phyloP scores from a whole-genome alignment of 2,113 vertebrate genomes.

The Brevimyrus niger region DNA sequence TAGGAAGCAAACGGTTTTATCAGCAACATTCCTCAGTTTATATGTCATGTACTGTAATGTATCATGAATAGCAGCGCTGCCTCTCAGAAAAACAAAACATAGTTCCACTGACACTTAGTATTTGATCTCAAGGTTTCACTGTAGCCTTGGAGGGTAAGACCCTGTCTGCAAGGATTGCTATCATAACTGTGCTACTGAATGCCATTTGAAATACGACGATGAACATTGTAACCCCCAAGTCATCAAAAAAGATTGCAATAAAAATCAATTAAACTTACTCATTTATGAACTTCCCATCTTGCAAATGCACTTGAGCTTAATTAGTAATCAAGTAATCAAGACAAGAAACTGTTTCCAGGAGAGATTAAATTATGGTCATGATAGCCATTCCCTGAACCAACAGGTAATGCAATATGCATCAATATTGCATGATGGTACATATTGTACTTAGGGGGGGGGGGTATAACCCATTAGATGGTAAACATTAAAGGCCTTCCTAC shows the following conservation, averaged over 20 bases:
- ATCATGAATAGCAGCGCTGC: not conserved
- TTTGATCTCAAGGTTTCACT: not conserved
- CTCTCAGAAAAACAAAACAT: not conserved
- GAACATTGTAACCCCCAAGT: not conserved
- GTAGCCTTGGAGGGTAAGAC: not conserved
- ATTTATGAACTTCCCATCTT: slow-evolving; percentile 3
- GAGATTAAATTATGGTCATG: not conserved
- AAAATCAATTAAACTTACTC: not conserved
- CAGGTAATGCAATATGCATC: not conserved
- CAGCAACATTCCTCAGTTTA: not conserved
- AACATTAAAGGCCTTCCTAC: not conserved
- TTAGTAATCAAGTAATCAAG: not conserved
- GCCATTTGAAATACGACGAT: not conserved
- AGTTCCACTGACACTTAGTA: not conserved
- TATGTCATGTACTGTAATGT: not conserved
- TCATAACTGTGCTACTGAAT: not conserved
- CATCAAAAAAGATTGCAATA: not conserved
- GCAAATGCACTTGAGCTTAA: slow-evolving; percentile 9
- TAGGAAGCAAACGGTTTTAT: not conserved
- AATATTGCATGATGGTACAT: not conserved
- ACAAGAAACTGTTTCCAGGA: slow-evolving; percentile 7
- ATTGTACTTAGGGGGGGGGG: not conserved
- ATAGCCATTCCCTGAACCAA: not conserved
- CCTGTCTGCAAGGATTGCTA: not conserved
- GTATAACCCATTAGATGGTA: not conserved